phyloP scores from a whole-genome alignment of 2,888 invertebrate species.

The Aphodius sticticus region DNA sequence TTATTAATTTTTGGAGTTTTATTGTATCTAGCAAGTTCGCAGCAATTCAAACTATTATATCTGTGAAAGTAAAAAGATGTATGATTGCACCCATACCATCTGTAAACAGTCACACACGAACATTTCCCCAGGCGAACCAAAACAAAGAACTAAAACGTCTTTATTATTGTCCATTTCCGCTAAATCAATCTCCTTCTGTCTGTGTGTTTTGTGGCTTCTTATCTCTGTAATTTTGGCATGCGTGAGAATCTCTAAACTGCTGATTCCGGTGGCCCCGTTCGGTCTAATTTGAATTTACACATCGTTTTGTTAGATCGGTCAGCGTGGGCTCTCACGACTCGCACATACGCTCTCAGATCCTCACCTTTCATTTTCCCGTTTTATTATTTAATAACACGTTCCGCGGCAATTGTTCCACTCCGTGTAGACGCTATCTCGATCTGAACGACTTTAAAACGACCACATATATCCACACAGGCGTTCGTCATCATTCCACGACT shows the following conservation, averaged over 20 bases:
- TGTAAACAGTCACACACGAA: not conserved
- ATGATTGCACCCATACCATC: not conserved
- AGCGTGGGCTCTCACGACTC: constrained; percentile 31
- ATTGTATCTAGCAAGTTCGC: not conserved
- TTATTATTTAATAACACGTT: constrained; percentile 35
- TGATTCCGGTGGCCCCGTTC: constrained; percentile 33
- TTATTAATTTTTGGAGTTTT: not conserved
- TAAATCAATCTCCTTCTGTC: constrained; percentile 36
- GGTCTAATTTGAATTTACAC: constrained; percentile 31
- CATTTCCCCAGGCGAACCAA: not conserved
- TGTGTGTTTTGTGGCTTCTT: constrained; percentile 31
- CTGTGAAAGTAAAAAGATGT: not conserved
- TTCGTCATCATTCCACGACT: not conserved
- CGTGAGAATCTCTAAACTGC: constrained; percentile 44
- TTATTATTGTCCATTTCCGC: constrained; percentile 38
- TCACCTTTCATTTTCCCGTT: constrained; percentile 10
- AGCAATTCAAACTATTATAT: not conserved
- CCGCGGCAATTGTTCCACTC: constrained; percentile 29
- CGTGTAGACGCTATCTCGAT: constrained; percentile 25
- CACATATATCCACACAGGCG: not conserved
- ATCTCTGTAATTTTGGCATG: constrained; percentile 46
- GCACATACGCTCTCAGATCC: constrained; percentile 14
- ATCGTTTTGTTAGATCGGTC: constrained; percentile 26
- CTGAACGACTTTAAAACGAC: constrained; percentile 4
- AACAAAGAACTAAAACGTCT: not conserved